Evolutionary conservation across 2,888 invertebrate species (phyloP), one percentile per base, ranked within the genome.

Genomic region (Sisyra terminalis): DNA sequence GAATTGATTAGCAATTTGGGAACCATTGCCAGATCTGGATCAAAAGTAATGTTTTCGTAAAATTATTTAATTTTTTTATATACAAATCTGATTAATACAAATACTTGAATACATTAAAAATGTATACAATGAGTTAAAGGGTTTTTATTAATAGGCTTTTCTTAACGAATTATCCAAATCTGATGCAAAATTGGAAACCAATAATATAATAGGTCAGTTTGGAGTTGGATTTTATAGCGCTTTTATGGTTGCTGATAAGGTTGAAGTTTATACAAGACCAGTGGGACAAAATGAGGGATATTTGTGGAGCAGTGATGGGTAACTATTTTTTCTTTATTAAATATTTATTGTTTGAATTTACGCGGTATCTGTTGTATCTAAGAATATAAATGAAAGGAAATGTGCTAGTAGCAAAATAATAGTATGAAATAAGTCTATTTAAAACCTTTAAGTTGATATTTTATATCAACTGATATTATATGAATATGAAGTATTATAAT

Each of bases 221-320:
- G 97, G 96, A 50, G 97, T 97, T 13, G 97, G 96, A 1, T 97
- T 97, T 62, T 97, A 97, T 61, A 94, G 96, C 10, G 81, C 86
- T 1, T 97, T 97, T 59, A 96, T 97, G 89, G 96, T 96, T 3
- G 92, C 93, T 15, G 84, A 93, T 52, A 83, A 80, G 57, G 90
- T 97, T 17, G 92, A 93, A 55, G 94, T 96, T 1, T 94, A 67
- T 57, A 88, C 93, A 2, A 75, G 76, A 55, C 79, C 83, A 44
- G 76, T 80, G 45, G 58, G 60, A 3, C 71, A 73, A 47, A 71
- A 78, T 1, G 69, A 73, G 9, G 92, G 89, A 1, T 77, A 81
- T 54, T 78, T 78, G 55, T 96, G 96, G 96, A 69, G 69, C 30
- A 90, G 90, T 43, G 90, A 93, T 68, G 94, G 96, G 86, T 88